Base-by-base conservation (phyloP, 2,888 invertebrate genomes). In the Campoletis raptor region DNA sequence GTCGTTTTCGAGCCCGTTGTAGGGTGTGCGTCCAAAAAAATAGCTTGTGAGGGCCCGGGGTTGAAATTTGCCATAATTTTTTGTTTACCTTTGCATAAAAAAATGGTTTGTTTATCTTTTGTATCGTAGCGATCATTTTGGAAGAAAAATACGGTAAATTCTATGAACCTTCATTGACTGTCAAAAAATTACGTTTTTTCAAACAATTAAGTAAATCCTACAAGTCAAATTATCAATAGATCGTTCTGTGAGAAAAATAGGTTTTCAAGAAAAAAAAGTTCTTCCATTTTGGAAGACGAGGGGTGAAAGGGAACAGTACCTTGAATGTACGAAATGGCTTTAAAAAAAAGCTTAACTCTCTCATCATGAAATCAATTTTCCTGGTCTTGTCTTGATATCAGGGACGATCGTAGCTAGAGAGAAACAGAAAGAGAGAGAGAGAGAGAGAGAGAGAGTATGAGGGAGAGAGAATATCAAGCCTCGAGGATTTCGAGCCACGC, bases 401-500 rank as follows among this genome's bases (percentile, higher is more conserved):
- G 79, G 52, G 54, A 54, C 76, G 74, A 81, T 85, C 74, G 81
- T 48, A 37, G 48, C 61, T 21, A n/a, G 54, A 54, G 37, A n/a
- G 54, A 52, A n/a, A 30, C 57, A 15, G 37, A 37, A 30, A 52
- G 54, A 77, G 69, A 81, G 82, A 83, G 84, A 83, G 84, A 81
- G 83, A 80, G 76, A 81, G 64, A 48, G 45, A 76, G 67, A 52
- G 15, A 24, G 67, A 61, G 80, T 72, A 52, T 40, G 45, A 70
- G 45, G 18, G 40, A 61, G 78, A 78, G 69, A 66, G 64, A 78
- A 48, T 67, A n/a, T 57, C 48, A 12, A 57, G 74, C 70, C 74
- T 72, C 77, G 74, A 77, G 78, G 83, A 70, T 78, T 67, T 74
- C 52, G 88, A 85, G 89, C 93, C 93, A 93, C 92, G 92, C 92